Evolutionary conservation across 2,888 invertebrate genomes (phyloP).

Genomic region (Parochlus steinenii): DNA sequence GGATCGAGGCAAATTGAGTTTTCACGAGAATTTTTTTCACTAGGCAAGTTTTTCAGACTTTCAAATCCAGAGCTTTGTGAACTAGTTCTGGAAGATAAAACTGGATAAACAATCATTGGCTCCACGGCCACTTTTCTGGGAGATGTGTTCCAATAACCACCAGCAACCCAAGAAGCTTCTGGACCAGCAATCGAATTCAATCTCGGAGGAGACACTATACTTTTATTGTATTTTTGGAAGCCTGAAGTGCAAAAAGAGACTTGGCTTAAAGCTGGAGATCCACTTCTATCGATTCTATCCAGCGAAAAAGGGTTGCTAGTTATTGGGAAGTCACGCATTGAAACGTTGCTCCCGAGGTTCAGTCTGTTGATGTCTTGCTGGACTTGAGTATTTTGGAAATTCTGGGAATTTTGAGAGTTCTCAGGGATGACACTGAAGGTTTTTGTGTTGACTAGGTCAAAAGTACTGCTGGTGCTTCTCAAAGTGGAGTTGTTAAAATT

Average conservation of each 20-base stretch:
- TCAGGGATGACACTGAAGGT: too few relatives aligned
- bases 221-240: not conserved
- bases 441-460: too few relatives aligned
- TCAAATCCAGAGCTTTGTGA: constrained; percentile 8
- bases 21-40: constrained; percentile 7
- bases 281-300: not conserved
- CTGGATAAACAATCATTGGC: too few relatives aligned
- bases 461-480: too few relatives aligned
- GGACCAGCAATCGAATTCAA: constrained; percentile 31
- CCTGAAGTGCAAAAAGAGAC: constrained; percentile 1
- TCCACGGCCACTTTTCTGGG: constrained; percentile 13
- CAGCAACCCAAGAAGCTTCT: constrained; percentile 45
- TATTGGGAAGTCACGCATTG: constrained; percentile 4
- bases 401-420: too few relatives aligned
- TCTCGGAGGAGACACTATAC: constrained; percentile 9
- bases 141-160: constrained; percentile 42
- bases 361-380: constrained; percentile 4
- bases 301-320: constrained; percentile 3
- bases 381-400: too few relatives aligned
- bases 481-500: too few relatives aligned
- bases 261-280: constrained; percentile 9
- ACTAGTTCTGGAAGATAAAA: constrained; percentile 5
- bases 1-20: too few relatives aligned
- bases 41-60: constrained; percentile 1
- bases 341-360: constrained; percentile 1